Evolutionary conservation across 37 sponge, comb jelly and placozoan species (phyloP).

Genomic region (Spongilla lacustris): DNA sequence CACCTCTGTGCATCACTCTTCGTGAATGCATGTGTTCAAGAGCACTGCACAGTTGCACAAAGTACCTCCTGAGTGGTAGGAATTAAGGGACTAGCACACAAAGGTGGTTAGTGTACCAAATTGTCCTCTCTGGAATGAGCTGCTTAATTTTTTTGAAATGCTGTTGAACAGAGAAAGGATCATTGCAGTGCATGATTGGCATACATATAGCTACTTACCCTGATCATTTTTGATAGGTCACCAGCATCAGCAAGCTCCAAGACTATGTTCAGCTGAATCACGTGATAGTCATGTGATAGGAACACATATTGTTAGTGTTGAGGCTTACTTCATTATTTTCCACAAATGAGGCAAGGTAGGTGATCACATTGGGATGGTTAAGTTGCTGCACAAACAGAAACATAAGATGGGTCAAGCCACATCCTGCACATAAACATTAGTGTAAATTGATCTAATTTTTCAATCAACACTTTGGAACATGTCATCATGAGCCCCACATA

Average conservation of each 20-base stretch:
- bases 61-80: constrained; percentile 79
- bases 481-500: too few relatives aligned
- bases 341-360: constrained; percentile 95
- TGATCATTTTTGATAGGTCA: constrained; percentile 96
- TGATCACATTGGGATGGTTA: constrained; percentile 97
- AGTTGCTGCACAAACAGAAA: constrained; percentile 68
- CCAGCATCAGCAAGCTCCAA: constrained; percentile 99
- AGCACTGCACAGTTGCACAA: constrained; percentile 93
- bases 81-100: neutral
- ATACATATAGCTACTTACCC: constrained; percentile 44
- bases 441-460: too few relatives aligned
- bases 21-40: constrained; percentile 98
- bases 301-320: too few relatives aligned
- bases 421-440: too few relatives aligned
- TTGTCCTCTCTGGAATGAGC: constrained; percentile 95
- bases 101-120: constrained; percentile 66
- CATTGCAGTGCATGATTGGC: neutral
- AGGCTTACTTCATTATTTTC: constrained; percentile 98
- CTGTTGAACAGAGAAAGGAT: constrained; percentile 24
- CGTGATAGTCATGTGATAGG: too few relatives aligned
- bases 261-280: constrained; percentile 90
- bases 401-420: neutral
- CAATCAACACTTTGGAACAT: too few relatives aligned
- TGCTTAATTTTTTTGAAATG: constrained; percentile 95
- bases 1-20: constrained; percentile 99